phyloP scores from a whole-genome alignment of 2,888 invertebrate species.

The Latrodectus hesperus region DNA sequence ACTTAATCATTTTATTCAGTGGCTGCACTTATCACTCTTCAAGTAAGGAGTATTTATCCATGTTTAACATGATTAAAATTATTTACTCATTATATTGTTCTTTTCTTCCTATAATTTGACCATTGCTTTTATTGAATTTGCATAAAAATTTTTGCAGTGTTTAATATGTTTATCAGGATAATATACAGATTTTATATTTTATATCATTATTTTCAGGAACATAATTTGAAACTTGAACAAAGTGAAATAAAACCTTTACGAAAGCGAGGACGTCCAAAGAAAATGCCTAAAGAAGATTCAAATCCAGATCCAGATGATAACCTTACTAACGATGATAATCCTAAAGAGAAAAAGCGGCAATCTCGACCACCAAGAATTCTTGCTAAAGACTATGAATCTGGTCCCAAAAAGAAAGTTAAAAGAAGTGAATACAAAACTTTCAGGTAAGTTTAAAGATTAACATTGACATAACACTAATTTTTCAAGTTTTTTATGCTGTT shows the following conservation, averaged over 20 bases:
- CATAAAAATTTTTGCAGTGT: too few relatives aligned
- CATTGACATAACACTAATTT: not conserved
- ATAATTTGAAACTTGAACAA: constrained; percentile 52
- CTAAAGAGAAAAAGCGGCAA: constrained; percentile 42
- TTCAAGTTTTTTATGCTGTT: too few relatives aligned
- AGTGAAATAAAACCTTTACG: constrained; percentile 21
- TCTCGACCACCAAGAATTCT: constrained; percentile 68
- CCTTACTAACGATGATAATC: constrained; percentile 5
- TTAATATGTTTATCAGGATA: too few relatives aligned
- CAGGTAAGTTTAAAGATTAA: constrained; percentile 44
- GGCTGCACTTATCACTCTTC: too few relatives aligned
- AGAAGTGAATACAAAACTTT: constrained; percentile 52
- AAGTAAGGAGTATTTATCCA: too few relatives aligned
- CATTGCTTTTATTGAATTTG: too few relatives aligned
- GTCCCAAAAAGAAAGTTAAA: constrained; percentile 60
- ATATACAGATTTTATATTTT: not conserved
- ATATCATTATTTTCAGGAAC: constrained; percentile 46
- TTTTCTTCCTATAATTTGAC: too few relatives aligned
- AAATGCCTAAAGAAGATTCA: constrained; percentile 19
- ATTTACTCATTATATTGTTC: too few relatives aligned
- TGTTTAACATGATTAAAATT: too few relatives aligned
- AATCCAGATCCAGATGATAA: not conserved
- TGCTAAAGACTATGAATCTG: constrained; percentile 69
- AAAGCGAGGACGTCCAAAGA: constrained; percentile 59
- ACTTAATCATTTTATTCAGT: too few relatives aligned